Evolutionary conservation across 2,888 invertebrate species (phyloP).

Genomic region (Drosophila parthenogenetica): DNA sequence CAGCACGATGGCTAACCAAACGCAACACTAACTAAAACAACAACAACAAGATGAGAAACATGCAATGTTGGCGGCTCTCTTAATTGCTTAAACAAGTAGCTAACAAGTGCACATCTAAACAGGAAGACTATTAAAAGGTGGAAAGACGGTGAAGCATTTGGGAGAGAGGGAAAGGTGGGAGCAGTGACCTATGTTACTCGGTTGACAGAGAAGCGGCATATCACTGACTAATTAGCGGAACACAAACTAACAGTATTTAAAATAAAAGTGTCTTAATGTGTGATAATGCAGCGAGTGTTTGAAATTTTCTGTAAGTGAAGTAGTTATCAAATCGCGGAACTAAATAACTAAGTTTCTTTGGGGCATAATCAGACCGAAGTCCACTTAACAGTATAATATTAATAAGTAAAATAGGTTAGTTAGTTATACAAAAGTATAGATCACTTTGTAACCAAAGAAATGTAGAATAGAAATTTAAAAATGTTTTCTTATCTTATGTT

Average conservation of each 20-base stretch:
- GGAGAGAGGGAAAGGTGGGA: slow-evolving; percentile 12
- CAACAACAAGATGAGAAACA: slow-evolving; percentile 37
- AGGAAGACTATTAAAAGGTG: slow-evolving; percentile 1
- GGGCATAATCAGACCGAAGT: no score
- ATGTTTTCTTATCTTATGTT: no score
- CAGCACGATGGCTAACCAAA: slow-evolving; percentile 27
- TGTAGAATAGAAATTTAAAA: background rate
- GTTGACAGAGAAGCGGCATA: slow-evolving; percentile 16
- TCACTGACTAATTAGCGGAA: slow-evolving; percentile 54
- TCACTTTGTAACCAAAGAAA: no score
- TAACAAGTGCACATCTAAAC: slow-evolving; percentile 62
- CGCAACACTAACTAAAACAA: slow-evolving; percentile 29
- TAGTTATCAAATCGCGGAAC: no score
- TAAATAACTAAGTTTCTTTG: no score
- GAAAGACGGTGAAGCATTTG: background rate
- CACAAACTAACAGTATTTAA: background rate
- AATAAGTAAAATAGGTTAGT: no score
- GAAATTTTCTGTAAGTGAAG: no score
- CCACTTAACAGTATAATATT: no score
- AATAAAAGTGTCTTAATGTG: no score
- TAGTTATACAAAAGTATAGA: no score
- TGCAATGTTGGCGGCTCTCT: slow-evolving; percentile 63
- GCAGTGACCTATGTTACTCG: slow-evolving; percentile 63
- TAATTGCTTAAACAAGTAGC: slow-evolving; percentile 78
- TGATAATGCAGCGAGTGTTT: no score